phyloP scores from a whole-genome alignment of 1,140 invertebrate genomes.

The Tetramorium parvispinum region DNA sequence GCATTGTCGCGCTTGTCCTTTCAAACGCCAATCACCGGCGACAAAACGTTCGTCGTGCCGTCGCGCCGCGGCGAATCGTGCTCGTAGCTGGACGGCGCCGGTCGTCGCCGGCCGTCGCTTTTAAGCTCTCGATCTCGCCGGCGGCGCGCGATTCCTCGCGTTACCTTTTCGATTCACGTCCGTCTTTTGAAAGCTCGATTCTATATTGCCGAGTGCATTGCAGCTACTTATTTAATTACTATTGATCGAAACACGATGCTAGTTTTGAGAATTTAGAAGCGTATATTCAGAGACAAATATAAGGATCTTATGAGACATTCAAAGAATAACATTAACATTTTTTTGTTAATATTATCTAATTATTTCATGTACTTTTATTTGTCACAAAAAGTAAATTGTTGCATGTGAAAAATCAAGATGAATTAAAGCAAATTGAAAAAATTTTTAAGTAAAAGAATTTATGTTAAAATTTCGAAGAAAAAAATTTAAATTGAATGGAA shows the following conservation, averaged over 20 bases:
- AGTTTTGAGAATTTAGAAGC: neutral
- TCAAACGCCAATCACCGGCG: constrained; percentile 85
- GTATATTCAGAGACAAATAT: neutral
- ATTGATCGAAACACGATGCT: neutral
- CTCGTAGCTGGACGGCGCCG: constrained; percentile 63
- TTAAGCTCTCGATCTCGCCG: constrained; percentile 64
- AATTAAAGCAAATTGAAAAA: neutral
- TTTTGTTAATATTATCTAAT: neutral
- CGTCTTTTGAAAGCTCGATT: neutral
- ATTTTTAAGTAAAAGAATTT: neutral
- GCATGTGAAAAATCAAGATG: neutral
- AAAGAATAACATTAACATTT: neutral
- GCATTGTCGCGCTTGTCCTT: constrained; percentile 85
- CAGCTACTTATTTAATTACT: neutral
- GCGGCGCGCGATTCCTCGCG: constrained; percentile 8
- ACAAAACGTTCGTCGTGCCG: constrained; percentile 85
- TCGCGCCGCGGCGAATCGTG: constrained; percentile 64
- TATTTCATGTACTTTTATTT: neutral
- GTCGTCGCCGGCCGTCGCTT: constrained; percentile 67
- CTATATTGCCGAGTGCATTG: neutral
- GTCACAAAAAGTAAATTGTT: neutral
- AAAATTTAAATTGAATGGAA: neutral
- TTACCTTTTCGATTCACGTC: neutral
- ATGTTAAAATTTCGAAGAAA: neutral
- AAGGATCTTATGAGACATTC: neutral